These are phyloP conservation scores for Triplophysa bombifrons DNA, from an alignment of 2,797 vertebrate species.

Conservation along the genomic window DNA sequence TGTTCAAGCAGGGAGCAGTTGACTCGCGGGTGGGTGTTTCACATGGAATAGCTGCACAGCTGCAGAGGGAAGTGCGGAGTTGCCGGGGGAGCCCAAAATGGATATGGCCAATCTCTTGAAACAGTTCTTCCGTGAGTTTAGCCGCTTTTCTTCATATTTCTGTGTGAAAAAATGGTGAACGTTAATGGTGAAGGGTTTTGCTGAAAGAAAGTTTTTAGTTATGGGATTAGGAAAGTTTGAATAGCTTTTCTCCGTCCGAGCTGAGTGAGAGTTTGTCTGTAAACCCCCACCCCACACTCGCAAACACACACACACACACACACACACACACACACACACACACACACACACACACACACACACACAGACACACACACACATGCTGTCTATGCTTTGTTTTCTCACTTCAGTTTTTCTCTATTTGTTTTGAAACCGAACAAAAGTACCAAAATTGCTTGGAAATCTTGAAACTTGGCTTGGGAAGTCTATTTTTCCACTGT, in stretches of 20 bases:
- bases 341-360: neutral
- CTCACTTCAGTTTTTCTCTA: conserved; percentile 46
- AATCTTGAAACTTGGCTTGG: conserved; percentile 1
- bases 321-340: neutral
- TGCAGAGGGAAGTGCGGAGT: conserved; percentile 76
- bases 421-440: conserved; percentile 52
- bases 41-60: conserved; percentile 81
- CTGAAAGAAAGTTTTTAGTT: neutral
- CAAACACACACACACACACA: neutral
- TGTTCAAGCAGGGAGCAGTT: conserved; percentile 62
- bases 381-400: conserved; percentile 44
- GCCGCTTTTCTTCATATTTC: conserved; percentile 42
- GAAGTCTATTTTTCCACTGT: conserved; percentile 26
- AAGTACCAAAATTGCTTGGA: conserved; percentile 53
- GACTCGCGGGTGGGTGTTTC: conserved; percentile 71
- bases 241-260: conserved; percentile 36
- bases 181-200: neutral
- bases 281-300: neutral
- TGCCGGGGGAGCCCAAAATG: conserved; percentile 81
- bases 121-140: conserved; percentile 89
- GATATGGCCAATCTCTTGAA: conserved; percentile 89
- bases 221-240: conserved; percentile 37
- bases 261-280: conserved; percentile 51
- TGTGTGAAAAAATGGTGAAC: neutral
- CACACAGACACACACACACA: neutral